phyloP scores from a whole-genome alignment of 2,888 invertebrate species.

The Artemia sinica region DNA sequence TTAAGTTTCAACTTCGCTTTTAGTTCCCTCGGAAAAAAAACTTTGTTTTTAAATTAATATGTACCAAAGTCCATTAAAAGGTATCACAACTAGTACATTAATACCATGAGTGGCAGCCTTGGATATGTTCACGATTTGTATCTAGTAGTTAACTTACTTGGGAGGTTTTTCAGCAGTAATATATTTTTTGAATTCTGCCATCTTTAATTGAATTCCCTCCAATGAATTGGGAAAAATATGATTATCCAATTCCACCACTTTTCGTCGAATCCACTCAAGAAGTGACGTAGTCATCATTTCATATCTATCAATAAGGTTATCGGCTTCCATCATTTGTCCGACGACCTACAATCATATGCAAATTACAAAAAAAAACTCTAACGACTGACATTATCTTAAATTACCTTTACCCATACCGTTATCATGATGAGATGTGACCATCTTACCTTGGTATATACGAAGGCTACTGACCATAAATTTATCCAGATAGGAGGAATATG shows the following conservation, averaged over 20 bases:
- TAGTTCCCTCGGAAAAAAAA: no score
- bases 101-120: no score
- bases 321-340: constrained; percentile 85
- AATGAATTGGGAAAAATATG: constrained; percentile 80
- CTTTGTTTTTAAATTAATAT: no score
- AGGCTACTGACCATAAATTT: not conserved
- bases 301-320: constrained; percentile 75
- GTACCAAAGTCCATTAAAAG: no score
- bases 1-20: no score
- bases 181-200: constrained; percentile 81
- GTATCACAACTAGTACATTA: no score
- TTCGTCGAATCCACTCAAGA: constrained; percentile 80
- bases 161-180: constrained; percentile 94
- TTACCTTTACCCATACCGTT: not conserved
- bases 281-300: constrained; percentile 63
- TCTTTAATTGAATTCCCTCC: constrained; percentile 78
- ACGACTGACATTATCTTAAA: not conserved
- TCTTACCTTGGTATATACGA: not conserved
- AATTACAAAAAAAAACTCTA: constrained; percentile 23
- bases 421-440: not conserved
- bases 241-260: constrained; percentile 62
- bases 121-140: no score
- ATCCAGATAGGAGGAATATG: no score
- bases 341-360: constrained; percentile 50
- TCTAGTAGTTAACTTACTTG: constrained; percentile 43